Percentiles rank a stretch among this genome's conserved stretches.
These are phyloP conservation scores for Mizuhopecten yessoensis DNA, from an alignment of 1,140 invertebrate genomes.

Conservation along the genomic window DNA sequence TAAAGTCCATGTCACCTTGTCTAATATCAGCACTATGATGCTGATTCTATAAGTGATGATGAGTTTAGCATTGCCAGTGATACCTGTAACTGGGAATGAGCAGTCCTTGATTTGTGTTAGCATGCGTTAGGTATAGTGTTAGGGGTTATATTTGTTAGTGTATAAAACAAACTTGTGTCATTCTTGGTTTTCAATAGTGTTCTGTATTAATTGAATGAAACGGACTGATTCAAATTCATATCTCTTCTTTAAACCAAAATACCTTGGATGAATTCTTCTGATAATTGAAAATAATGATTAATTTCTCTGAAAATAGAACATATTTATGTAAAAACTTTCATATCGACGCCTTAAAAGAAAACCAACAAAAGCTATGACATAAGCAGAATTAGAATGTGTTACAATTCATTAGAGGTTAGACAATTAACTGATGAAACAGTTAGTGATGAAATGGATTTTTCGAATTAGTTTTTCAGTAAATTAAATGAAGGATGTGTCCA, in stretches of 20 bases:
- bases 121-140: slow-evolving; percentile 19
- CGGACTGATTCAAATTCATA: background rate
- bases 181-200: background rate
- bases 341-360: background rate
- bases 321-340: background rate
- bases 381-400: slow-evolving; percentile 4
- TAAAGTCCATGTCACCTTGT: background rate
- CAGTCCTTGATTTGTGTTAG: slow-evolving; percentile 26
- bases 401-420: background rate
- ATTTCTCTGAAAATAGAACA: background rate
- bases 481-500: background rate
- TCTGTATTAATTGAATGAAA: background rate
- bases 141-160: background rate
- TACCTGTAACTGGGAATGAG: background rate
- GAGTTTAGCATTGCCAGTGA: background rate
- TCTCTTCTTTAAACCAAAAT: background rate
- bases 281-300: background rate
- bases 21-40: too few relatives aligned
- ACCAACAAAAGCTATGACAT: background rate
- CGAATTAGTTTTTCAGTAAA: background rate
- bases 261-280: background rate
- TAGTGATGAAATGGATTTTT: background rate
- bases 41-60: background rate
- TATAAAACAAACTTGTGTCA: background rate
- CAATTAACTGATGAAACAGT: background rate